phyloP scores from a whole-genome alignment of 2,797 vertebrate species.

The Pipistrellus nathusii region DNA sequence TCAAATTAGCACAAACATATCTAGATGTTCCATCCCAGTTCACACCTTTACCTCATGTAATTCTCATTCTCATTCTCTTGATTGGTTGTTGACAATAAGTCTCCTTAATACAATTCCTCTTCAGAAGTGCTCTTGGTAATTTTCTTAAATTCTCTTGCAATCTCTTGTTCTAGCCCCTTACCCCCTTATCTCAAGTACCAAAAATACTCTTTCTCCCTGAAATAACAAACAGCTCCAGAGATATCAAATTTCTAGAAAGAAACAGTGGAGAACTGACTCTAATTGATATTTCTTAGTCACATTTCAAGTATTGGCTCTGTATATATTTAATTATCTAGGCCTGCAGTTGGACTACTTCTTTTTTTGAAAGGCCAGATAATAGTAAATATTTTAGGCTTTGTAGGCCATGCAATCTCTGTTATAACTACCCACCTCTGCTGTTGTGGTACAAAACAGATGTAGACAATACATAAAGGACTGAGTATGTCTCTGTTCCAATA shows the following conservation, averaged over 20 bases:
- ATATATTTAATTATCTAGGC: slow-evolving; percentile 12
- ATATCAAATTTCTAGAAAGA: slow-evolving; percentile 25
- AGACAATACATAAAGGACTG: background rate
- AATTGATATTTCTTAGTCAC: slow-evolving; percentile 14
- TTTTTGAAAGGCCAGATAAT: background rate
- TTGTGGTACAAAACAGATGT: background rate
- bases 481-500: background rate
- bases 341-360: background rate
- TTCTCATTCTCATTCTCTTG: slow-evolving; percentile 9
- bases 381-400: slow-evolving; percentile 31
- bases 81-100: slow-evolving; percentile 26
- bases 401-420: background rate
- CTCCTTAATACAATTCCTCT: slow-evolving; percentile 17
- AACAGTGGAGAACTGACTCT: background rate
- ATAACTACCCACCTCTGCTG: background rate
- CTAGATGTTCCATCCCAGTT: background rate
- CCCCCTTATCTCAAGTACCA: background rate
- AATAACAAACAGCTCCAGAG: background rate
- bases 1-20: background rate
- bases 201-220: slow-evolving; percentile 2
- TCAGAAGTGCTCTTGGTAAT: background rate
- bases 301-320: background rate
- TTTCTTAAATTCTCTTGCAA: slow-evolving; percentile 26
- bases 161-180: background rate
- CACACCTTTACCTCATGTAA: background rate